Conservation (phyloP, 2,113 vertebrate species). For the Caloenas nicobarica region DNA sequence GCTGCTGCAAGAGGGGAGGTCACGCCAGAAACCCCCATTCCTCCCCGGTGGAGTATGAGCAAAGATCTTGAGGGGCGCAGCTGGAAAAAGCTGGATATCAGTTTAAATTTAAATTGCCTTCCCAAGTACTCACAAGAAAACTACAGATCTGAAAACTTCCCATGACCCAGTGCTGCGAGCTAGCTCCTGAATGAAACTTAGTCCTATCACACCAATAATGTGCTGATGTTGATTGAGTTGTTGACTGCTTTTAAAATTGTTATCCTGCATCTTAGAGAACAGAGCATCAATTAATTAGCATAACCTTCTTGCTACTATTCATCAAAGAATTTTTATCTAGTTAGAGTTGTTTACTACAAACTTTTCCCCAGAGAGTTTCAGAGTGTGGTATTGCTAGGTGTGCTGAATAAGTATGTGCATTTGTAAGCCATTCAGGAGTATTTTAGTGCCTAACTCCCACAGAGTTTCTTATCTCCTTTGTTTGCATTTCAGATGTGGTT, state of each 20-base stretch:
- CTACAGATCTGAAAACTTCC: not conserved
- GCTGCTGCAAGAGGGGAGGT: not conserved
- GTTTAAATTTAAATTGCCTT: not conserved
- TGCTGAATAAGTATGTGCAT: not conserved
- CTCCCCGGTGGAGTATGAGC: accelerated
- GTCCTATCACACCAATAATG: not conserved
- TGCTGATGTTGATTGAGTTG: not conserved
- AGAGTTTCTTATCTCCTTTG: not conserved
- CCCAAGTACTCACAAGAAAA: not conserved
- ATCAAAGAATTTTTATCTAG: slow-evolving; percentile 24
- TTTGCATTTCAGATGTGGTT: not conserved
- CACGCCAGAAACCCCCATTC: not conserved
- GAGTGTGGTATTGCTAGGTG: not conserved
- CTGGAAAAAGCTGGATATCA: not conserved
- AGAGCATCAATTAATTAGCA: not conserved
- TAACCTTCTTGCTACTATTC: not conserved
- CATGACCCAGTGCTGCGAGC: not conserved
- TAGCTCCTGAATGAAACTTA: not conserved
- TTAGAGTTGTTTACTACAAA: not conserved
- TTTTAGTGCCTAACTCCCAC: not conserved
- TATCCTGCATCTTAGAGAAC: not conserved
- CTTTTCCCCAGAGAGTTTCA: slow-evolving; percentile 50
- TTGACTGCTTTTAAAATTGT: not conserved
- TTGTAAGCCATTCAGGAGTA: not conserved
- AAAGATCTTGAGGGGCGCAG: not conserved